These are phyloP conservation scores for Eupithecia exiguata DNA, from an alignment of 2,888 invertebrate species.

Conservation along the genomic window DNA sequence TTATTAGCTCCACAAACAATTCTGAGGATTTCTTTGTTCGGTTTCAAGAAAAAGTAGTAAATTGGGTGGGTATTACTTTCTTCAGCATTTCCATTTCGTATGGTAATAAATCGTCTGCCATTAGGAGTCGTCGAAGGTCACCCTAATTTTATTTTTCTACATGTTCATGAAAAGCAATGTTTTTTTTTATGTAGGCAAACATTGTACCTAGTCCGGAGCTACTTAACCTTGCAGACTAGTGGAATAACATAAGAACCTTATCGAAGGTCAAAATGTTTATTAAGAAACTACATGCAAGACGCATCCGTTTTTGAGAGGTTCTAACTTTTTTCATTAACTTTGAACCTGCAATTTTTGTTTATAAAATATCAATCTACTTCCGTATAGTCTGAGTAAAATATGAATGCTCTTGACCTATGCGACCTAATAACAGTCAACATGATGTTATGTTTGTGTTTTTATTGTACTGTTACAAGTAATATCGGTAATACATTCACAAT, in stretches of 20 bases:
- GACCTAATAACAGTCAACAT: neutral
- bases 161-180: neutral
- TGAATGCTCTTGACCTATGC: constrained; percentile 1
- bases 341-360: no score
- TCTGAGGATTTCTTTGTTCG: neutral
- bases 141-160: neutral
- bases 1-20: neutral
- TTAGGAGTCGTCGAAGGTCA: neutral
- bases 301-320: no score
- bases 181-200: neutral
- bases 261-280: no score
- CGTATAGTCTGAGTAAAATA: neutral
- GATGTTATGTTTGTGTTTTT: neutral
- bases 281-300: no score
- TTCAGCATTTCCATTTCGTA: neutral
- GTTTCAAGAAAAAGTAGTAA: neutral
- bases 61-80: neutral
- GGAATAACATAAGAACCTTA: no score
- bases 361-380: no score
- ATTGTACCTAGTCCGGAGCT: no score
- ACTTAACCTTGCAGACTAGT: no score
- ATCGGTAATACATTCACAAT: neutral
- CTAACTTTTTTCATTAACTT: no score
- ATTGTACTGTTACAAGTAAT: constrained; percentile 1
- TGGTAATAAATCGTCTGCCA: neutral